phyloP scores from a whole-genome alignment of 2,888 invertebrate species.

The Adelphocoris suturalis region DNA sequence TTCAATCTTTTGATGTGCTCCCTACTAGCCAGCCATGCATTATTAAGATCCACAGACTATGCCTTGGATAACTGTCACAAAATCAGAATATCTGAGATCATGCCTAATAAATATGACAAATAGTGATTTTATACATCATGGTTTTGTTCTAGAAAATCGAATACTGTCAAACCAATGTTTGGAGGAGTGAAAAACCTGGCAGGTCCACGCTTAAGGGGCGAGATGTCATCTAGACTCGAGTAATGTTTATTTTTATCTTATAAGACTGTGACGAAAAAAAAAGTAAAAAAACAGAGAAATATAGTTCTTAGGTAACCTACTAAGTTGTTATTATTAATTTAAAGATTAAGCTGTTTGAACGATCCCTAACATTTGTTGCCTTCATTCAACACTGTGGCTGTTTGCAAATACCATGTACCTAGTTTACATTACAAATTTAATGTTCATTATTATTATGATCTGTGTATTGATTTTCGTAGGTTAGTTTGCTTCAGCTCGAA shows the following conservation, averaged over 20 bases:
- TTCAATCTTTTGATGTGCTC: too few relatives aligned
- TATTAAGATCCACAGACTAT: too few relatives aligned
- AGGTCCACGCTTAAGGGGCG: constrained; percentile 70
- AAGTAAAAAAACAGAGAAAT: background rate
- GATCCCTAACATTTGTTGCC: background rate
- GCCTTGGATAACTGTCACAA: too few relatives aligned
- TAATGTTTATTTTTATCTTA: background rate
- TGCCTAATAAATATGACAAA: too few relatives aligned
- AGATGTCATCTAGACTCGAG: constrained; percentile 69
- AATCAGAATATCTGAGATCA: too few relatives aligned
- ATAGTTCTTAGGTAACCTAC: background rate
- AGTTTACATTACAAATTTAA: background rate
- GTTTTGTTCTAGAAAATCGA: constrained; percentile 78
- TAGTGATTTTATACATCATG: background rate
- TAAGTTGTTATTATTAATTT: background rate
- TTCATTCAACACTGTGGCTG: background rate
- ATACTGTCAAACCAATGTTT: constrained; percentile 79
- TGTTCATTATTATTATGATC: background rate
- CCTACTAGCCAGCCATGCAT: too few relatives aligned
- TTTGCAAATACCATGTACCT: background rate
- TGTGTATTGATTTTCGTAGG: background rate
- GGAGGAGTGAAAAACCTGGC: constrained; percentile 77
- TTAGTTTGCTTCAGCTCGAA: background rate
- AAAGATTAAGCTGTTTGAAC: background rate
- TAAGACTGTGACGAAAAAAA: constrained; percentile 26